Evolutionary conservation across 2,797 vertebrate genomes (phyloP), one percentile per base, ranked within the genome.

Genomic region (Miichthys miiuy): DNA sequence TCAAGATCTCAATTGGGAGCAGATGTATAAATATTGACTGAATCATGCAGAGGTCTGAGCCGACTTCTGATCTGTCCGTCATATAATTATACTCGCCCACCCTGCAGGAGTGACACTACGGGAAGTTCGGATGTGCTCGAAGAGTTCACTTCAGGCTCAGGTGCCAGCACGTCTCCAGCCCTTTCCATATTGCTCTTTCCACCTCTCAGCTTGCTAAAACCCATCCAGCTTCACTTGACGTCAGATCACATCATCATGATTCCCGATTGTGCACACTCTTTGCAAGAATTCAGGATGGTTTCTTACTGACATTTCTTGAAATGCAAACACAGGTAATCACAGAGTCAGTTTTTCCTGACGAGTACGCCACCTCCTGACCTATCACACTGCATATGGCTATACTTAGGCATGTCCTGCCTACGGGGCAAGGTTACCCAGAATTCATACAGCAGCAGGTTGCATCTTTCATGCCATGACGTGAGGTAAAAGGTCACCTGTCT

Each of bases 361-460:
- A 64, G 65, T 60, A 10, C 55, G 64, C 62, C 60, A 9, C 34
- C 70, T 78, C 62, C 79, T 88, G 83, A 86, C 82, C 83, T 68
- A 54, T 85, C 54, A 8, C 73, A 30, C 84, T 11, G 78, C 82
- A 54, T 76, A 84, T 69, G 12, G 83, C 79, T 75, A 65, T 80
- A 78, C 83, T 84, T 67, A 79, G 86, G 82, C 82, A 64, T 69
- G 71, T 81, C 85, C 89, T 87, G 82, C 82, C 87, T 60, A 66
- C 21, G 62, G 74, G 79, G 65, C 80, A 79, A 87, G 87, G 93
- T 93, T 87, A 87, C 77, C 67, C 78, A 87, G 88, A 64, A 91
- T 89, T 87, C 93, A 88, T 87, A 38, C 55, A 83, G 73, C 92
- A 91, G 92, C 91, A 83, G 91, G 92, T 74, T 73, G 88, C 84